Conservation (phyloP, 2,888 invertebrate genomes). For the Xylophagus ater region DNA sequence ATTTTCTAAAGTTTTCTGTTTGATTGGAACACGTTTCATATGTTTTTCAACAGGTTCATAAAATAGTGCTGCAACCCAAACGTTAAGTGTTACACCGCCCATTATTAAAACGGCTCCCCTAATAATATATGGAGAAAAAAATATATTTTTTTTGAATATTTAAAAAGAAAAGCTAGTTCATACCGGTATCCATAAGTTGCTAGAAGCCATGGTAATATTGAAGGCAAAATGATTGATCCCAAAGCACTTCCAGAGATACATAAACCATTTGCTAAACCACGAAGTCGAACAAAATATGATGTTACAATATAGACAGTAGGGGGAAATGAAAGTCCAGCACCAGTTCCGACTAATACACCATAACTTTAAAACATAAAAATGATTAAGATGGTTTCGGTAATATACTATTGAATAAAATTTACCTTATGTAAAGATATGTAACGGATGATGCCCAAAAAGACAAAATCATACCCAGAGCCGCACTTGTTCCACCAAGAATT, state of each 20-base stretch:
- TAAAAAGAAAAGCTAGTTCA: conserved; percentile 48
- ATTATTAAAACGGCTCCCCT: conserved; percentile 71
- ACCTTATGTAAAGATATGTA: conserved; percentile 67
- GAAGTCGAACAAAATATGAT: conserved; percentile 66
- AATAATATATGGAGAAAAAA: too few relatives aligned
- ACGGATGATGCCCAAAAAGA: conserved; percentile 75
- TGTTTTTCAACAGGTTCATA: conserved; percentile 78
- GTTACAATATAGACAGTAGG: conserved; percentile 85
- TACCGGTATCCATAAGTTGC: conserved; percentile 66
- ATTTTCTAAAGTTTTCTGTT: conserved; percentile 28
- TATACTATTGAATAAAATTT: conserved; percentile 22
- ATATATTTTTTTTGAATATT: conserved; percentile 1
- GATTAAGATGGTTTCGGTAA: too few relatives aligned
- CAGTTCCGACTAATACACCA: conserved; percentile 70
- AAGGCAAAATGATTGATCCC: conserved; percentile 75
- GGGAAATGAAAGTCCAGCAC: conserved; percentile 76
- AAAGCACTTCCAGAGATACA: conserved; percentile 82
- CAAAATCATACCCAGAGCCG: conserved; percentile 72
- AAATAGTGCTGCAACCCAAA: conserved; percentile 71
- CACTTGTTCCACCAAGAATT: conserved; percentile 67
- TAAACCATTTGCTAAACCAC: conserved; percentile 76
- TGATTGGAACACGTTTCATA: conserved; percentile 52
- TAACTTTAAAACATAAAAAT: too few relatives aligned
- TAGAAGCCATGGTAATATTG: conserved; percentile 57
- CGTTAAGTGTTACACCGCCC: conserved; percentile 71